phyloP scores from a whole-genome alignment of 2,113 vertebrate species.

The Alectura lathami region DNA sequence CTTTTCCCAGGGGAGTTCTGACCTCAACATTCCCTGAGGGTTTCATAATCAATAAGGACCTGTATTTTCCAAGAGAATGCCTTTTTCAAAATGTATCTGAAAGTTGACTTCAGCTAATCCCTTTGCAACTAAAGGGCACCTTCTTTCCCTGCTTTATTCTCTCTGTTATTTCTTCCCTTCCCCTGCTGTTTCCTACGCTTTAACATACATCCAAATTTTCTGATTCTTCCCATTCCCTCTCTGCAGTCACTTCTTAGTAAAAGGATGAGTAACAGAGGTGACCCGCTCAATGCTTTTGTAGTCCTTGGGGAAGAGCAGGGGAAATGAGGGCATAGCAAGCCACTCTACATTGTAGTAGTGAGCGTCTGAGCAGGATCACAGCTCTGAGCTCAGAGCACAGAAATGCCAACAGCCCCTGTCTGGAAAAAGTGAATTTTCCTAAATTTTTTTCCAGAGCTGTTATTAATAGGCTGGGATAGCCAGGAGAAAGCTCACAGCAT shows the following conservation, averaged over 20 bases:
- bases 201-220: neutral
- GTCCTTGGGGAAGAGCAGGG: neutral
- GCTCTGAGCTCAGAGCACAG: neutral
- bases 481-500: neutral
- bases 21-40: neutral
- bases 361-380: neutral
- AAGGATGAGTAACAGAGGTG: neutral
- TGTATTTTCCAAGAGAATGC: constrained; percentile 4
- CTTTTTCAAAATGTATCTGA: constrained; percentile 39
- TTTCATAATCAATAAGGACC: constrained; percentile 17
- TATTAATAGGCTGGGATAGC: constrained; percentile 24
- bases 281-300: neutral
- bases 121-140: neutral
- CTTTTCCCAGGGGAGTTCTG: constrained; percentile 6
- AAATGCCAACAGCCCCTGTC: neutral
- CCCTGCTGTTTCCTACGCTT: neutral
- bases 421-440: constrained; percentile 29
- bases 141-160: neutral
- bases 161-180: neutral
- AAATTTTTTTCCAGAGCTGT: neutral
- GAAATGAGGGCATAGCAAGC: neutral
- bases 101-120: constrained; percentile 2
- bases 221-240: neutral
- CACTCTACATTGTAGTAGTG: neutral
- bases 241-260: neutral